Conservation (phyloP, 2,888 invertebrate species). For the Hedychridium roseum region DNA sequence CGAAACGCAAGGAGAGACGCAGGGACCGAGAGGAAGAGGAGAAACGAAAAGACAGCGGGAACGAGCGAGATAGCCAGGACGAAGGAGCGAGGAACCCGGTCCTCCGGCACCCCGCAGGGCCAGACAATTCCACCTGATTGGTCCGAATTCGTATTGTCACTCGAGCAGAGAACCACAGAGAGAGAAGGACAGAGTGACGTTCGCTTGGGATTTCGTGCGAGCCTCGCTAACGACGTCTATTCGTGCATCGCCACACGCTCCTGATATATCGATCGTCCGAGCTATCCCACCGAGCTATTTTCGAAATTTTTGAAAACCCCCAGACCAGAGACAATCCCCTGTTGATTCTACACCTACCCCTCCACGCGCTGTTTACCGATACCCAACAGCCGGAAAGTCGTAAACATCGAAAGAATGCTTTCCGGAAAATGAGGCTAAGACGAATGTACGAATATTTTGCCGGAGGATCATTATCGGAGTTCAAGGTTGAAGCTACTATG, state of each 20-base stretch:
- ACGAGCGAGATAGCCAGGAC: not conserved
- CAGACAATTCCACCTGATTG: constrained; percentile 62
- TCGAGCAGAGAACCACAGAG: constrained; percentile 10
- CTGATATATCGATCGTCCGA: constrained; percentile 43
- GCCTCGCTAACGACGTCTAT: constrained; percentile 42
- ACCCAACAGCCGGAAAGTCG: not conserved
- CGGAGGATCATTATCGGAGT: no score
- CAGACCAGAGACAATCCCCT: no score
- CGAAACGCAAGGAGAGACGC: no score
- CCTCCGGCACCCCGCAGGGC: constrained; percentile 48
- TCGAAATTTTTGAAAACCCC: constrained; percentile 16
- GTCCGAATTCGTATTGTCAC: constrained; percentile 50
- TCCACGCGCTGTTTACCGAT: no score
- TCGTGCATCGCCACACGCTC: constrained; percentile 35
- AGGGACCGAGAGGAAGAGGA: constrained; percentile 22
- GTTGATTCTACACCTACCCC: no score
- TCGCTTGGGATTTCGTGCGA: constrained; percentile 37
- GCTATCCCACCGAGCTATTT: constrained; percentile 27
- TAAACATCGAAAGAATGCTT: not conserved
- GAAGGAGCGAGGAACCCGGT: constrained; percentile 18
- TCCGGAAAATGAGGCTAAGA: no score
- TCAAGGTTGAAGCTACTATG: no score
- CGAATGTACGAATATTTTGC: no score
- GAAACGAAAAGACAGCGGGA: not conserved
- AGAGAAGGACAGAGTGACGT: constrained; percentile 26